Evolutionary conservation across 2,888 invertebrate genomes (phyloP), one percentile per base, ranked within the genome.

Genomic region (Gnatocerus cornutus): DNA sequence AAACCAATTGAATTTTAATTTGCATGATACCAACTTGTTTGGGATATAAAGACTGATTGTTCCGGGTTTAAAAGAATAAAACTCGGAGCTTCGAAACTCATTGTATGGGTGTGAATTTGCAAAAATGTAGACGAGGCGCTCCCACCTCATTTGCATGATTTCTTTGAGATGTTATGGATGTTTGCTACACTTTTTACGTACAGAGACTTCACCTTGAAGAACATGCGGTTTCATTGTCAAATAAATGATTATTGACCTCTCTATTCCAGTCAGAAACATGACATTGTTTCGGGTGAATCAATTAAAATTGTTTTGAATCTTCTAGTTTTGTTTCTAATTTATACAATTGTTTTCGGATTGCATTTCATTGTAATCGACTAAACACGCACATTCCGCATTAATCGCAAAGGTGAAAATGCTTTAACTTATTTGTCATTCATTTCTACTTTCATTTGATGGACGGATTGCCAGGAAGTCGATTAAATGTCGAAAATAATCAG

Each of bases 101-200:
- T 7, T 33, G 3, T 33, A 33, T 33, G 33, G 33, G 33, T 33
- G 33, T 33, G 33, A 41, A 12, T 41, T 41, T 1, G 41, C 13
- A 41, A 41, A 41, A 41, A 41, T n/a, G 41, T 13, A 41, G 41
- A 41, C 41, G 33, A 7, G 41, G 41, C 41, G 12, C 41, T 41
- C 41, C 41, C 6, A 10, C 41, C n/a, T 41, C 5, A 41, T 41
- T 41, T 41, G 12, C 41, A 41, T 12, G 12, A 12, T 41, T 41
- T 41, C 41, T 41, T 41, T 33, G 12, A 41, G 41, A 41, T 41
- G 12, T 41, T 10, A 41, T 37, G 41, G 41, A 41, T 41, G 41
- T 6, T 41, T 41, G 41, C 6, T 12, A 41, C 6, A 41, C 13
- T 41, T 41, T 41, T 41, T 33, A n/a, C 33, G 33, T 33, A 1